Evolutionary conservation across 2,113 vertebrate genomes (phyloP).

Genomic region (Corythoichthys haematopterus): DNA sequence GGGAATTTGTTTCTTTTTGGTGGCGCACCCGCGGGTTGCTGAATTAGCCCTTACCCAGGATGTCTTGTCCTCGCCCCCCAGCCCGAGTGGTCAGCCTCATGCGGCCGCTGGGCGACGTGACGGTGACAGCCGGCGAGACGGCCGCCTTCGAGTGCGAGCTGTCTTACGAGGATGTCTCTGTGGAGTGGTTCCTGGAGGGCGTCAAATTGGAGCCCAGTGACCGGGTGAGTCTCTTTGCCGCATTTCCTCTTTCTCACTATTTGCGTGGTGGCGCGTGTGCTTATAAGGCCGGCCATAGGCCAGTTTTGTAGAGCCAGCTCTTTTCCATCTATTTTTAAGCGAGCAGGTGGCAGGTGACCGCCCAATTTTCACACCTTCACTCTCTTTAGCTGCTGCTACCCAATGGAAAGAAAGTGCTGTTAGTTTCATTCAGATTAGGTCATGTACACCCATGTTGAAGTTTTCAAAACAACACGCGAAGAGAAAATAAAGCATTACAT

Average conservation of each 20-base stretch:
- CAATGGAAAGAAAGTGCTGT: background rate
- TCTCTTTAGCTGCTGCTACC: background rate
- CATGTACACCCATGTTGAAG: background rate
- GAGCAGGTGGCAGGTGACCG: constrained; percentile 36
- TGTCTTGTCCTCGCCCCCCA: constrained; percentile 83
- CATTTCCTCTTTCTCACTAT: constrained; percentile 18
- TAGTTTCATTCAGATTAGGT: background rate
- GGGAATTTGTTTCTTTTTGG: constrained; percentile 35
- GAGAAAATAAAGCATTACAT: too few species aligned
- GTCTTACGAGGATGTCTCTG: constrained; percentile 89
- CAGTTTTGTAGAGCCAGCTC: constrained; percentile 70
- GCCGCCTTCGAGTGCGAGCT: constrained; percentile 96
- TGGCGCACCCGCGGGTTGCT: too few species aligned
- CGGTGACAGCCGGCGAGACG: constrained; percentile 91
- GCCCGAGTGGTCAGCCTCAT: constrained; percentile 85
- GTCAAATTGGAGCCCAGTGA: constrained; percentile 89
- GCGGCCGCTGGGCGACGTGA: constrained; percentile 86
- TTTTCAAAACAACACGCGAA: background rate
- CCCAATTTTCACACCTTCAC: background rate
- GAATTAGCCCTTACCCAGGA: constrained; percentile 56
- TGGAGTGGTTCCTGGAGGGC: constrained; percentile 91
- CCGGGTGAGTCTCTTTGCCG: constrained; percentile 75
- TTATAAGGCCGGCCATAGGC: constrained; percentile 61
- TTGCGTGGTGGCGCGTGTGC: constrained; percentile 28
- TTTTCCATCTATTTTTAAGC: constrained; percentile 73